Evolutionary conservation across 2,888 invertebrate species (phyloP).

Genomic region (Patella caerulea): DNA sequence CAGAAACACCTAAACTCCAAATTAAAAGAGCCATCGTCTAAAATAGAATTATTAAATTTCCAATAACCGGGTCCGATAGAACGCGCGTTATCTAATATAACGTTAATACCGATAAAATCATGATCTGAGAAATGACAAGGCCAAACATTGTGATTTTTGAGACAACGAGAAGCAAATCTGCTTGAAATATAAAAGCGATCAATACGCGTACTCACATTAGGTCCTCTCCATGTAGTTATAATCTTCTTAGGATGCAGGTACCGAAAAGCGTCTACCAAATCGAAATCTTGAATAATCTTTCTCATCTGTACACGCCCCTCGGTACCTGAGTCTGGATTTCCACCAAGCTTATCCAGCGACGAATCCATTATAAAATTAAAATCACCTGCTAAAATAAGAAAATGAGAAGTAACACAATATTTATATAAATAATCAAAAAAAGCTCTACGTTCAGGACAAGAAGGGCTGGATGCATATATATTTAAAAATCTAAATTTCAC

Average conservation of each 20-base stretch:
- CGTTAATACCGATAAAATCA: too few relatives aligned
- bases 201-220: not conserved
- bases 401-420: too few relatives aligned
- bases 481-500: slow-evolving; percentile 17
- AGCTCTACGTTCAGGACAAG: too few relatives aligned
- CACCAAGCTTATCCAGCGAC: slow-evolving; percentile 28
- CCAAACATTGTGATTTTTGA: not conserved
- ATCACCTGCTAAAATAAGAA: too few relatives aligned
- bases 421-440: too few relatives aligned
- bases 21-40: too few relatives aligned
- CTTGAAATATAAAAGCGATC: not conserved
- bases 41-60: too few relatives aligned
- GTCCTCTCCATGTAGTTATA: not conserved
- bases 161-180: not conserved
- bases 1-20: too few relatives aligned
- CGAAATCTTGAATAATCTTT: slow-evolving; percentile 22
- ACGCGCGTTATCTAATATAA: too few relatives aligned
- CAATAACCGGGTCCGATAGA: too few relatives aligned
- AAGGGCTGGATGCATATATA: slow-evolving; percentile 26
- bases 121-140: slow-evolving; percentile 10
- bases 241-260: slow-evolving; percentile 17
- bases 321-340: slow-evolving; percentile 20
- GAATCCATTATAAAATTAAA: too few relatives aligned
- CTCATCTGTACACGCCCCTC: slow-evolving; percentile 22
- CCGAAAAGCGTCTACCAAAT: slow-evolving; percentile 26